Base-by-base conservation (phyloP, 2,113 vertebrate species). In the Hydrochoerus hydrochaeris region DNA sequence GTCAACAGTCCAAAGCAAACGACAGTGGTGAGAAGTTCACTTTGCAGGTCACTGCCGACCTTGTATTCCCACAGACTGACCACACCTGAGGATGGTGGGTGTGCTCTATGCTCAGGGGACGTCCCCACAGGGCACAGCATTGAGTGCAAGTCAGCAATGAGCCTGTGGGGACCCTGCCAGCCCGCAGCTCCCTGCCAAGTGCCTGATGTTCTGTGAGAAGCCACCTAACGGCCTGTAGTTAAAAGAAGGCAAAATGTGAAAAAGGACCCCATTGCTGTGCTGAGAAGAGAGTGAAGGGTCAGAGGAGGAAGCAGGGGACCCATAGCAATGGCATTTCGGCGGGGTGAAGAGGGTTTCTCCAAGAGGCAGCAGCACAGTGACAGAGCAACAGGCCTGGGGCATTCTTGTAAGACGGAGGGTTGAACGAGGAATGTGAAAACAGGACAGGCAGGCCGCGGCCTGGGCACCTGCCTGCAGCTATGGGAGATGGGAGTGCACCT, bases 341-440 rank as follows among this genome's bases (percentile, higher is more conserved):
- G 46, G 5, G 26, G 12, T 2, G 13, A 77, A 1, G 35, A 19
- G 1, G 14, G 46, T 5, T 1, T 67, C 60, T 41, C 26, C 58
- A 26, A 26, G 41, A 16, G 62, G 38, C 17, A 78, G 32, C 26
- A 13, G 4, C 3, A 13, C 16, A 19, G 30, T n/a, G 54, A 32
- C 46, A 30, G 0, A 83, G 44, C 0, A 10, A n/a, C 1, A 1
- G 52, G 9, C 7, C 16, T 35, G 63, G 71, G 49, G 28, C 41
- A 5, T 1, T 26, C 26, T 7, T 46, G 2, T 4, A 35, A 44
- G 30, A 78, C 0, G 3, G 24, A 87, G 17, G 5, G 52, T 1
- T 13, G 28, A 65, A 44, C 2, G 49, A 0, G 17, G n/a, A 16
- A 13, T 4, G 35, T 11, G 20, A 32, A 77, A 14, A 32, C 9